Evolutionary conservation across 2,888 invertebrate species (phyloP), one percentile per base, ranked within the genome.

Genomic region (Epinotia demarniana): DNA sequence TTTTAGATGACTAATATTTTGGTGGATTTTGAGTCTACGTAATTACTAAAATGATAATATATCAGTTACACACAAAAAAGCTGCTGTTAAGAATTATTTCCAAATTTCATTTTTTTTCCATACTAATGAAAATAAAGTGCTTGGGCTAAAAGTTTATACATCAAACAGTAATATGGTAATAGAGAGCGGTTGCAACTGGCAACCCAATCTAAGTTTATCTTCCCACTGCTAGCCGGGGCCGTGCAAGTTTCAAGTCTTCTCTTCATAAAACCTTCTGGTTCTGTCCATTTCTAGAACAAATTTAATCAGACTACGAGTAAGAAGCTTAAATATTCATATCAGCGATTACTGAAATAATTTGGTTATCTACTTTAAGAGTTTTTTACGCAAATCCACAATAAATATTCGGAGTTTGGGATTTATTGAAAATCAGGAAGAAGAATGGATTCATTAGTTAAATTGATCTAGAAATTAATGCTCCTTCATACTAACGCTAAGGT

Each of bases 191-290:
- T 72, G 75, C 77, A 78, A 72, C 72, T 68, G 66, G 74, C 72
- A 75, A 77, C 66, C 76, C 79, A 78, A 79, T 81, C 77, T 79
- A 79, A 81, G 78, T 81, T 80, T 75, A 72, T 39, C 66, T 60
- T 33, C 62, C 27, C 55, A 57, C 12, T n/a, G n/a, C n/a, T 61
- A 18, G 13, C 57, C 46, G 23, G 55, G 19, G 9, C 43, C 66
- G 33, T 58, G 13, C 46, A 13, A 76, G 70, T 67, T 66, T 66
- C 71, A 19, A 60, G 53, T 55, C 64, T 60, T 18, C 55, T 67
- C 18, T 16, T 33, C 60, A 75, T 58, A 60, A 64, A 64, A 64
- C 4, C 57, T 57, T 39, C n/a, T 57, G 19, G 23, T 23, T 16
- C 16, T 19, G 66, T 12, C 13, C 13, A 49, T 60, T 67, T 33